Conservation (phyloP, 2,797 vertebrate species). For the Mus minutoides region DNA sequence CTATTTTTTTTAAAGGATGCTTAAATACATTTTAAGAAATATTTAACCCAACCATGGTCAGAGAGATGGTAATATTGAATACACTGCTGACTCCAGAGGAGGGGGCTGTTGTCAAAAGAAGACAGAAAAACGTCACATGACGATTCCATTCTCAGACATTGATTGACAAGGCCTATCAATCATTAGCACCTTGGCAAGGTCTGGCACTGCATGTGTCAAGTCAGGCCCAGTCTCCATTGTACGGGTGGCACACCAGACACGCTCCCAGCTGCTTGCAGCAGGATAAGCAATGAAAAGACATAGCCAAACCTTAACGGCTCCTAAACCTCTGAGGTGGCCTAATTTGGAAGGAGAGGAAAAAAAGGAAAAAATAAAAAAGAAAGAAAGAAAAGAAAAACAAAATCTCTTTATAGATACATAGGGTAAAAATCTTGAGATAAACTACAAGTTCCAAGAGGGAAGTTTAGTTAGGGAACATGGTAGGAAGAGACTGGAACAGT, state of each 20-base stretch:
- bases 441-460: not conserved
- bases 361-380: no score
- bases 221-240: not conserved
- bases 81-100: not conserved
- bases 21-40: not conserved
- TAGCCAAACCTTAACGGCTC: accelerated
- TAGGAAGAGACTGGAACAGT: no score
- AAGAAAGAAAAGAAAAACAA: no score
- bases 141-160: not conserved
- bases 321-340: not conserved
- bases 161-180: not conserved
- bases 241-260: not conserved
- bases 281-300: not conserved
- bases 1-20: not conserved
- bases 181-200: not conserved
- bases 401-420: not conserved
- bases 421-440: not conserved
- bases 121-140: not conserved
- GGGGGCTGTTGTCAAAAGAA: not conserved
- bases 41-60: not conserved
- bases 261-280: accelerated
- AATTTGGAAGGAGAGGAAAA: not conserved
- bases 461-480: not conserved
- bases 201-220: accelerated
- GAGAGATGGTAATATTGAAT: not conserved